Conservation (phyloP, 2,113 vertebrate genomes). For the Ranitomeya imitator region DNA sequence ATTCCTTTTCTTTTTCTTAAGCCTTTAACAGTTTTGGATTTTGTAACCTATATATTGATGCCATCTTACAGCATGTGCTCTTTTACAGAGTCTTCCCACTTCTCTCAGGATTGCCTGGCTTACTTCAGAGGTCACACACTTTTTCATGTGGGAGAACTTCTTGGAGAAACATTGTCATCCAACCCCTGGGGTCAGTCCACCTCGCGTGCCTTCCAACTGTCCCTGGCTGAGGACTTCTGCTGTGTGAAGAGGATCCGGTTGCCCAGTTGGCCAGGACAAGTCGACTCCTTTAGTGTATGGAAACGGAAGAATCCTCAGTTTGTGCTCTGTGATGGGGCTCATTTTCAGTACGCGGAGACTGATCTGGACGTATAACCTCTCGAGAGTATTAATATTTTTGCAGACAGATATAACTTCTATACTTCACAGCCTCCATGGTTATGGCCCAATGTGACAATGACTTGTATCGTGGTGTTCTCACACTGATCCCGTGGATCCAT, state of each 20-base stretch:
- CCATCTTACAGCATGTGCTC: neutral
- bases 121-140: conserved; percentile 51
- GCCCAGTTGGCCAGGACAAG: conserved; percentile 57
- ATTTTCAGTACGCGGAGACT: conserved; percentile 57
- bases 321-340: conserved; percentile 57
- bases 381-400: neutral
- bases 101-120: conserved; percentile 54
- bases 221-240: conserved; percentile 58
- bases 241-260: conserved; percentile 53
- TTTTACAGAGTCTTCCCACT: conserved; percentile 50
- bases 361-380: neutral
- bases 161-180: conserved; percentile 55
- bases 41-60: no score
- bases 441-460: neutral
- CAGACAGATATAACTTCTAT: neutral
- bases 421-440: no score
- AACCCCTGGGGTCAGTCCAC: conserved; percentile 58
- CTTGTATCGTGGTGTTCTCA: neutral
- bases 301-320: conserved; percentile 54
- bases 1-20: no score
- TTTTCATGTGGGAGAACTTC: conserved; percentile 54
- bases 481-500: neutral
- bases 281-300: conserved; percentile 57
- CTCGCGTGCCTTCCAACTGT: conserved; percentile 54
- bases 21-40: no score